Conservation (phyloP, 2,888 invertebrate genomes). For the Axea sp. region DNA sequence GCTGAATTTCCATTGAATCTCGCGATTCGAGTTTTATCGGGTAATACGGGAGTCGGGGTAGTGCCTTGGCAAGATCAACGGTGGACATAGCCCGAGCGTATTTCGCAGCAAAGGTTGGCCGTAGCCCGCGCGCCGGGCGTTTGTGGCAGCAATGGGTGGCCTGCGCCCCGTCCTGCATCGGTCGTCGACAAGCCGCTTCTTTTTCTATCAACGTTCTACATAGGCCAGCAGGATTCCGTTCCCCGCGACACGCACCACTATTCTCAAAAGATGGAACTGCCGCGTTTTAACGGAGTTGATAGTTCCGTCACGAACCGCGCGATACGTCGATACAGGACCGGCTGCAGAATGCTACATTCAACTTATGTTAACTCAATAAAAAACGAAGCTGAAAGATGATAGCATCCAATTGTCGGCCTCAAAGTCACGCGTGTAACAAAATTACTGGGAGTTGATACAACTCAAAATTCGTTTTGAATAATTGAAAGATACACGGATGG, state of each 20-base stretch:
- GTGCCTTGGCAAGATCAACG: conserved; percentile 63
- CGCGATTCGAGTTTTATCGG: conserved; percentile 53
- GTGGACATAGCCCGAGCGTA: conserved; percentile 60
- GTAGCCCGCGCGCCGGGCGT: conserved; percentile 60
- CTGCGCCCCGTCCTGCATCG: conserved; percentile 66
- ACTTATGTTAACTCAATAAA: conserved; percentile 38
- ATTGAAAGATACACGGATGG: too few species aligned
- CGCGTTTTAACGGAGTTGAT: conserved; percentile 64
- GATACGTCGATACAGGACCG: conserved; percentile 52
- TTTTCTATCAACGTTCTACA: conserved; percentile 48
- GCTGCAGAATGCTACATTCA: conserved; percentile 43
- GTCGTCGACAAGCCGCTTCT: conserved; percentile 64
- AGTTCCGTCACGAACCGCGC: conserved; percentile 66
- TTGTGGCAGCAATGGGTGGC: conserved; percentile 35
- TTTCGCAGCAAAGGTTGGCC: conserved; percentile 36
- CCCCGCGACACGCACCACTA: conserved; percentile 67
- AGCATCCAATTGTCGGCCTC: conserved; percentile 13
- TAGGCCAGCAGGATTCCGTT: conserved; percentile 47
- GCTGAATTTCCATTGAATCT: conserved; percentile 56
- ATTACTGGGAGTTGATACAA: background rate
- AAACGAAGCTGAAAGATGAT: conserved; percentile 43
- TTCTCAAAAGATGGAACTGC: conserved; percentile 70
- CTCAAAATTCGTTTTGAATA: background rate
- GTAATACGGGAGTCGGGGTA: conserved; percentile 62
- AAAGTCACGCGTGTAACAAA: conserved; percentile 8